These are phyloP conservation scores for Epinotia nisella DNA, from an alignment of 2,888 invertebrate genomes.

Conservation along the genomic window DNA sequence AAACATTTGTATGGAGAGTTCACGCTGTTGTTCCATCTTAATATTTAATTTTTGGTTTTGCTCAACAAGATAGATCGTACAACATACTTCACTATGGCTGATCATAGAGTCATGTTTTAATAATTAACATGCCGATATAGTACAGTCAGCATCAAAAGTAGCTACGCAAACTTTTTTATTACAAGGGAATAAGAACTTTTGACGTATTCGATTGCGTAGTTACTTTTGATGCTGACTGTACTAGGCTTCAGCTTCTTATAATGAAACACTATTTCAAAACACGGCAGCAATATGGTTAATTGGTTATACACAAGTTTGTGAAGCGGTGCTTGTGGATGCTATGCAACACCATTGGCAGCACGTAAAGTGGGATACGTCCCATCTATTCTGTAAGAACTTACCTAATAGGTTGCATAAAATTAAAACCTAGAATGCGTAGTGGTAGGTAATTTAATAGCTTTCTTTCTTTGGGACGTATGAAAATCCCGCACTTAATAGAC, in stretches of 20 bases:
- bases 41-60: neutral
- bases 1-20: no score
- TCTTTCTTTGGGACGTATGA: neutral
- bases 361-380: neutral
- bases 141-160: no score
- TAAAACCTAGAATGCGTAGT: neutral
- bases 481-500: neutral
- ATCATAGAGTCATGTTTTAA: neutral
- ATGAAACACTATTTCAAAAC: neutral
- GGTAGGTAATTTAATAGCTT: neutral
- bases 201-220: no score
- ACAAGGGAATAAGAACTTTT: no score
- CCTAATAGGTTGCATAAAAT: neutral
- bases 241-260: neutral
- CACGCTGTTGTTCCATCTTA: neutral
- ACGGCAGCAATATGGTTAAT: neutral
- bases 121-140: neutral
- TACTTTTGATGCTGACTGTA: no score
- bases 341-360: neutral
- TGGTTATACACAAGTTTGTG: no score
- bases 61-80: constrained; percentile 9
- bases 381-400: neutral
- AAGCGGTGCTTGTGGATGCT: neutral
- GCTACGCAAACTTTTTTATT: no score
- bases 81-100: constrained; percentile 9